Base-by-base conservation (phyloP, 2,113 vertebrate genomes). In the Tyto alba region DNA sequence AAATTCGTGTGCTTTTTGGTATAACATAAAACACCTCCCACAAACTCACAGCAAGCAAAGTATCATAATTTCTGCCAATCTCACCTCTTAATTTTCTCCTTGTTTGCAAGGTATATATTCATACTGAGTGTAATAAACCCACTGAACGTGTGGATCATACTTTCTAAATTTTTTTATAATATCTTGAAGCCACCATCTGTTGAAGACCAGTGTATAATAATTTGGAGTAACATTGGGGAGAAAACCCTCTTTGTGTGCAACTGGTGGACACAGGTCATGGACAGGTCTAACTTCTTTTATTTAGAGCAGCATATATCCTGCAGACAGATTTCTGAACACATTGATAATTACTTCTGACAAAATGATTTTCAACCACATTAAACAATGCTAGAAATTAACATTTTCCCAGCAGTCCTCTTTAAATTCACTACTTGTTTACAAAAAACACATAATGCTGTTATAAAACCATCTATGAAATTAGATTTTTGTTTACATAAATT, bases 181-280 rank as follows among this genome's bases (percentile, higher is more conserved):
- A 71, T 29, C 27, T 50, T 83, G 53, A 91, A 76, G 19, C 11
- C 26, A 72, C 57, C 68, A 57, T 55, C 47, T 83, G 34, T 47
- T 59, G 53, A 72, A 72, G 53, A 19, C 27, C 53, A 76, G 83
- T 64, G 63, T 59, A 52, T 17, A 80, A 22, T 32, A 84, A 73
- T 80, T 55, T 63, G 9, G 2, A 15, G 29, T 72, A 72, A 16
- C 38, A 68, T 38, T 38, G 64, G 15, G 29, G 10, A 86, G 29
- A 6, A 80, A 76, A 79, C 0, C 4, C 55, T 38, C 40, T 63
- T 56, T 59, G 8, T 47, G 16, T 62, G 38, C 29, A 63, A 3
- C 11, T 0, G 3, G 25, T 15, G 66, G 30, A 73, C 43, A 63
- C 15, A 48, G 6, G 13, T 16, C 66, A 60, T 36, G 1, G 0